Evolutionary conservation across 1,140 invertebrate species (phyloP), one percentile per base, ranked within the genome.

Genomic region (Argopecten irradians): DNA sequence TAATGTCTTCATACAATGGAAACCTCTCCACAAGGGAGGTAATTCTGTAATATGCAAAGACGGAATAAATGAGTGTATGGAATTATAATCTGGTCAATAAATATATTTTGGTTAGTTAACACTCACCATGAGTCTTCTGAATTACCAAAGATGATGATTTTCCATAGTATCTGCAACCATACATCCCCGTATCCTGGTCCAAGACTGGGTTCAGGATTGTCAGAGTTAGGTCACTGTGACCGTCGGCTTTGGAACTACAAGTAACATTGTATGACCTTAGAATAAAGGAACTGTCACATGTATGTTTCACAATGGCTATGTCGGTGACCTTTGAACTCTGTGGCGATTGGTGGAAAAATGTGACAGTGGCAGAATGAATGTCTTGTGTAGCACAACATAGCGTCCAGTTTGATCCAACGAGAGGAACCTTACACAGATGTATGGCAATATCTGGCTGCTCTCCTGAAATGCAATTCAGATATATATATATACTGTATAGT

Each of bases 321-420:
- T 43, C 34, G 8, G 13, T 22, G 46, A 22, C 46, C 19, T 84
- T 32, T 71, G 55, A 28, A 71, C 22, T 71, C 55, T 71, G 22
- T 28, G 55, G 55, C 5, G 55, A 71, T 71, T 71, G 55, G 33
- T 34, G 13, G 82, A 34, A 85, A 14, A 84, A 88, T 5, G 83
- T 19, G 11, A 88, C 83, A 5, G 87, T 88, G 3, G 87, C 87
- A 0, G 87, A 83, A n/a, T 88, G 87, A 39, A 88, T 84, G 34
- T 85, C 83, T 71, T 85, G 34, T 28, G 87, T 85, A 8, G 46
- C 83, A 84, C 87, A 88, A 22, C 87, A 88, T 33, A 88, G 41
- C 33, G 55, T 28, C 55, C 55, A 71, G 55, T 11, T 71, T 71
- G 55, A 71, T n/a, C 55, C 11, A 1, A 71, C 1, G 22, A 71